phyloP scores from a whole-genome alignment of 2,113 vertebrate genomes.

The Porphyrio hochstetteri region DNA sequence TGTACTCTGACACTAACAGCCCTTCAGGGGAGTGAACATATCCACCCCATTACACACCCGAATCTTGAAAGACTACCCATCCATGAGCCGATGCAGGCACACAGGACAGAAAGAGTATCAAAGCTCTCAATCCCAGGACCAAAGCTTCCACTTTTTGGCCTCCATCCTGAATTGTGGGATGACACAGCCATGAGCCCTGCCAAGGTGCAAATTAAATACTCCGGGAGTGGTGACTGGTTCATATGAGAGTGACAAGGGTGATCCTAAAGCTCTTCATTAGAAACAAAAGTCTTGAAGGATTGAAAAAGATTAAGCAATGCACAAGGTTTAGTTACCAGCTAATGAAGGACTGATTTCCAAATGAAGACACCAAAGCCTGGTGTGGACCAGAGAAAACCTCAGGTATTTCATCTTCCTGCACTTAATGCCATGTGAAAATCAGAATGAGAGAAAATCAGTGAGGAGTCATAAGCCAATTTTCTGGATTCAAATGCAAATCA shows the following conservation, averaged over 20 bases:
- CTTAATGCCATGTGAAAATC: slow-evolving; percentile 29
- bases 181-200: not conserved
- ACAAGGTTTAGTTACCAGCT: slow-evolving; percentile 8
- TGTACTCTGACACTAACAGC: not conserved
- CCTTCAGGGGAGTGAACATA: not conserved
- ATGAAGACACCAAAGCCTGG: slow-evolving; percentile 24
- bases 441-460: slow-evolving; percentile 36
- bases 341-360: slow-evolving; percentile 32
- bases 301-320: slow-evolving; percentile 13
- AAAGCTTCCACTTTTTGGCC: not conserved
- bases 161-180: not conserved
- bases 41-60: not conserved
- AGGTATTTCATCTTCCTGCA: slow-evolving; percentile 40
- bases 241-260: not conserved
- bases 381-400: slow-evolving; percentile 24
- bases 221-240: not conserved
- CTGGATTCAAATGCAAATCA: slow-evolving; percentile 67
- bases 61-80: not conserved
- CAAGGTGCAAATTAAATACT: not conserved
- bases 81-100: not conserved
- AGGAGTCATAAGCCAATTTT: slow-evolving; percentile 56
- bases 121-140: not conserved
- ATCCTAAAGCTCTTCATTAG: not conserved
- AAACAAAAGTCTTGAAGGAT: not conserved
- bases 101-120: not conserved